Conservation (phyloP, 2,888 invertebrate species). For the Gasteruption jaculator region DNA sequence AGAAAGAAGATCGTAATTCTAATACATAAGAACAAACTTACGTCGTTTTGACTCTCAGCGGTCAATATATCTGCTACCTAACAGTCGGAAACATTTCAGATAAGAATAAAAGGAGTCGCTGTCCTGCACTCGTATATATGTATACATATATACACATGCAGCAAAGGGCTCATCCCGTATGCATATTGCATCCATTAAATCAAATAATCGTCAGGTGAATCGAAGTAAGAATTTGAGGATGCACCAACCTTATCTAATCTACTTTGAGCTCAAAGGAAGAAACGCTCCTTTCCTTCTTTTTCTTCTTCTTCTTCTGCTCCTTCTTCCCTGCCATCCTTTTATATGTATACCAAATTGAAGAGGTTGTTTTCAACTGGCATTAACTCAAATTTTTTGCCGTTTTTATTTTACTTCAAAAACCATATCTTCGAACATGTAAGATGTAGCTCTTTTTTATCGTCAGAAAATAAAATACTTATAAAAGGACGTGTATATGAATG, state of each 20-base stretch:
- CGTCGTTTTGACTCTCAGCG: too few species aligned
- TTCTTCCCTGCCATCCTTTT: slow-evolving; percentile 9
- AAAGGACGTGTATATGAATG: too few species aligned
- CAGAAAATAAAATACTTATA: too few species aligned
- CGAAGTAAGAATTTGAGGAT: slow-evolving; percentile 30
- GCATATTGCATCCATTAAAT: slow-evolving; percentile 33
- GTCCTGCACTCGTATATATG: not conserved
- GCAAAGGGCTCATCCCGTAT: slow-evolving; percentile 18
- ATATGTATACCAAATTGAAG: slow-evolving; percentile 6
- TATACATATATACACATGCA: slow-evolving; percentile 3
- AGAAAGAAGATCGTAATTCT: too few species aligned
- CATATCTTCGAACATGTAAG: too few species aligned
- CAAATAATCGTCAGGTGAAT: slow-evolving; percentile 27
- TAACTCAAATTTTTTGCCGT: too few species aligned
- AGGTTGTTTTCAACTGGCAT: too few species aligned
- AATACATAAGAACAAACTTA: too few species aligned
- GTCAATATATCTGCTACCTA: too few species aligned
- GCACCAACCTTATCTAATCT: slow-evolving; percentile 30
- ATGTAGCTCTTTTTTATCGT: too few species aligned
- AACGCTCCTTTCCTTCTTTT: slow-evolving; percentile 19
- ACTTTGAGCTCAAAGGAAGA: not conserved
- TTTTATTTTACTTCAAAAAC: too few species aligned
- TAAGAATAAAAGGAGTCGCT: slow-evolving; percentile 17
- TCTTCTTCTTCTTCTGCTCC: slow-evolving; percentile 1
- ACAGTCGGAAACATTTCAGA: too few species aligned